phyloP scores from a whole-genome alignment of 2,888 invertebrate genomes.

The Diaprepes abbreviatus region DNA sequence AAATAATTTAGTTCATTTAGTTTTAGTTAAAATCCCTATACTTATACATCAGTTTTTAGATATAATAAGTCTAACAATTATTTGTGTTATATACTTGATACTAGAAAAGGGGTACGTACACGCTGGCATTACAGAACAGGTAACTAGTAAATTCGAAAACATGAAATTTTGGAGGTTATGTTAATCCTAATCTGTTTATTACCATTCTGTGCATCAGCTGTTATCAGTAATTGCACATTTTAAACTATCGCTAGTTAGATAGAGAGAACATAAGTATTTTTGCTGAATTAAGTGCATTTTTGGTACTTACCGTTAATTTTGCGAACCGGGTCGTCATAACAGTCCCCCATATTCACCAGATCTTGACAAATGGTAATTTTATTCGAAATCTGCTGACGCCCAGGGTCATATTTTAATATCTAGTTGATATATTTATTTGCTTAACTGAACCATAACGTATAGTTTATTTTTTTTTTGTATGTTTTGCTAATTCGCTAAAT shows the following conservation, averaged over 20 bases:
- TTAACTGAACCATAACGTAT: neutral
- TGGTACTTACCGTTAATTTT: slow-evolving; percentile 6
- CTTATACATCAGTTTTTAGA: neutral
- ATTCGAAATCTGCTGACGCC: too few species aligned
- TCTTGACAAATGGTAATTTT: neutral
- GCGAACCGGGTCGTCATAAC: neutral
- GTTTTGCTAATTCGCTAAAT: too few species aligned
- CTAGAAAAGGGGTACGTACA: too few species aligned
- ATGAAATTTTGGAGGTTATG: neutral
- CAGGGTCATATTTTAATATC: neutral
- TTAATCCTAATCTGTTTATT: neutral
- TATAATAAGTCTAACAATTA: neutral
- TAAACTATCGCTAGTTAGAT: too few species aligned
- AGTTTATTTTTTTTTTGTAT: neutral
- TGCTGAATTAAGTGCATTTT: neutral
- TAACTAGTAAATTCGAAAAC: too few species aligned
- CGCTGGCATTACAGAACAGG: too few species aligned
- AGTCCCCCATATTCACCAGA: slow-evolving; percentile 1
- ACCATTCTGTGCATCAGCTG: neutral
- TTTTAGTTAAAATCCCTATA: neutral
- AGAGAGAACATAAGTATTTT: too few species aligned
- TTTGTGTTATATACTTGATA: neutral
- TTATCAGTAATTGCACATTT: neutral
- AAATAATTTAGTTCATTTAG: neutral
- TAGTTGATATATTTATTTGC: too few species aligned